Conservation (phyloP, 2,113 vertebrate species). For the Equus przewalskii region DNA sequence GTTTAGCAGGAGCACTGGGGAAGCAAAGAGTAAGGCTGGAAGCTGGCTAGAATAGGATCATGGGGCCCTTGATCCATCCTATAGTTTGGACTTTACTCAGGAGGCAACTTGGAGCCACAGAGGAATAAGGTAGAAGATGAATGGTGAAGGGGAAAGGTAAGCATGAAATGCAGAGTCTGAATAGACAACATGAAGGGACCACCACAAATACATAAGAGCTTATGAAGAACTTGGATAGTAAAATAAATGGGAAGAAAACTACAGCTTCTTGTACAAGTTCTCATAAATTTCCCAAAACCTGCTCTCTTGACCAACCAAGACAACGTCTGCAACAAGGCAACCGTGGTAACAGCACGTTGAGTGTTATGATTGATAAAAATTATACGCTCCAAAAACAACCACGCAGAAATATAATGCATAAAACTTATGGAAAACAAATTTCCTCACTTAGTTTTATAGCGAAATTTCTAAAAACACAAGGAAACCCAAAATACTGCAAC, state of each 20-base stretch:
- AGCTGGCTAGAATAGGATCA: background rate
- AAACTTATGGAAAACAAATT: constrained; percentile 27
- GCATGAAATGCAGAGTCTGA: background rate
- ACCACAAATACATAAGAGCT: background rate
- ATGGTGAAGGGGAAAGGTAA: background rate
- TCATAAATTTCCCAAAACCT: constrained; percentile 10
- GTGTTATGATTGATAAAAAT: background rate
- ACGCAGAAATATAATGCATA: background rate
- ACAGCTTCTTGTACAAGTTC: background rate
- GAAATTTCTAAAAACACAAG: background rate
- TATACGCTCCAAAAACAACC: background rate
- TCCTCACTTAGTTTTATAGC: background rate
- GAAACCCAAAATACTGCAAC: background rate
- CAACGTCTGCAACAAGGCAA: background rate
- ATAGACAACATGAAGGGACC: background rate
- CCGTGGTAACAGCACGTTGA: background rate
- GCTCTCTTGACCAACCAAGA: background rate
- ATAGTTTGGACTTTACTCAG: background rate
- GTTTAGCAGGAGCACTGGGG: background rate
- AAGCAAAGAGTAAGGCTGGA: background rate
- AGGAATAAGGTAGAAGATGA: background rate
- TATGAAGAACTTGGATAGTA: background rate
- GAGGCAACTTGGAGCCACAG: background rate
- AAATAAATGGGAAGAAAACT: background rate
- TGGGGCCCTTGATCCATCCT: background rate